Evolutionary conservation across 2,113 vertebrate genomes (phyloP), one percentile per base, ranked within the genome.

Genomic region (Panurus biarmicus): DNA sequence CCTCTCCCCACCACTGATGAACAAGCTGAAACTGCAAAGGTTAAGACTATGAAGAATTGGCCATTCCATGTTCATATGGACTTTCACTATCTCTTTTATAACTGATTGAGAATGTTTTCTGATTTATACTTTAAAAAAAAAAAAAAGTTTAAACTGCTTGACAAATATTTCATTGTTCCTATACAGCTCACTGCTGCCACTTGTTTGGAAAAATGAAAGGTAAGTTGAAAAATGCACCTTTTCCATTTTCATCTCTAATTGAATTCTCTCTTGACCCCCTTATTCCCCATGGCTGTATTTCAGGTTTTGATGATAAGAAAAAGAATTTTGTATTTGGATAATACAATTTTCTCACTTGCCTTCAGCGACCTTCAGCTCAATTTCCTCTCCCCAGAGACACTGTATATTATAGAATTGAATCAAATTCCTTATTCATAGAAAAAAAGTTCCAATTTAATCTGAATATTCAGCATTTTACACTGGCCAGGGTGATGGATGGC

Each of bases 301-400:
- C 95, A 89, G 94, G 95, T 97, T 97, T 95, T 97, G 97, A 98
- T 97, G 97, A 97, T 95, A 86, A 96, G 95, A 97, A 97, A 97
- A 97, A 97, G 97, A 96, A 97, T 97, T 97, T 96, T 93, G 96
- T 97, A 95, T 98, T 97, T 97, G 96, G 96, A 97, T 97, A 98
- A 98, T 97, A 97, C 96, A 96, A 97, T 98, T 98, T 98, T 96
- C 97, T 97, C 78, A 96, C 96, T 98, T 97, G 97, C 98, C 98
- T 97, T 97, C 96, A 89, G 95, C 96, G 96, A 98, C 98, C 97
- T 98, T 97, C 96, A 97, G 96, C 96, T 98, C 97, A 97, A 97
- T 98, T 98, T 98, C 96, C 97, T 90, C 66, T 97, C 97, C 97
- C 97, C 38, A 71, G 97, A 97, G 97, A 97, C 94, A 82, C 93